Evolutionary conservation across 1,140 invertebrate species (phyloP), one percentile per base, ranked within the genome.

Genomic region (Oncopodura yosiiana): DNA sequence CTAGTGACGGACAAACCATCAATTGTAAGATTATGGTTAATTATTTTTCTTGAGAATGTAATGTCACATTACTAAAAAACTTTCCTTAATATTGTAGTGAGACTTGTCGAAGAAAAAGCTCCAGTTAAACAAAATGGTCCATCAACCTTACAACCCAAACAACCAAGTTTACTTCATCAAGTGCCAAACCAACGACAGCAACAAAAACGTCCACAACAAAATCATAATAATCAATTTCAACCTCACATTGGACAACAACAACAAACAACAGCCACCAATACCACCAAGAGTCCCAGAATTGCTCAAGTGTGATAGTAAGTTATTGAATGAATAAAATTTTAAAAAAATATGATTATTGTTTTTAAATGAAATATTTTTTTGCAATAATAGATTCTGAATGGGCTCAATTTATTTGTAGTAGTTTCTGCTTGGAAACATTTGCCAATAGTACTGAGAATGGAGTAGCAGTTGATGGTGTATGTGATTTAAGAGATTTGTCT

Each of bases 301-400:
- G 12, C 30, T 59, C 11, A 38, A 49, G 16, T 59, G 56, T 26
- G 51, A 53, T 29, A 38, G 37, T n/a, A n/a, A n/a, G n/a, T n/a
- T n/a, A n/a, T n/a, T n/a, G n/a, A n/a, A n/a, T n/a, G n/a, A n/a
- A n/a, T n/a, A n/a, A n/a, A n/a, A n/a, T n/a, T n/a, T n/a, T n/a
- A n/a, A n/a, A n/a, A n/a, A n/a, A n/a, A n/a, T n/a, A n/a, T n/a
- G n/a, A n/a, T n/a, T n/a, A n/a, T n/a, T n/a, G n/a, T n/a, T n/a
- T n/a, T n/a, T n/a, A n/a, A n/a, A n/a, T n/a, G n/a, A n/a, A n/a
- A n/a, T n/a, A n/a, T n/a, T n/a, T n/a, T n/a, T n/a, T n/a, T n/a
- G n/a, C n/a, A n/a, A n/a, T n/a, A n/a, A n/a, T n/a, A n/a, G n/a
- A n/a, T n/a, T n/a, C n/a, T n/a, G n/a, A n/a, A n/a, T n/a, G n/a